phyloP scores from a whole-genome alignment of 2,797 vertebrate species.

The Onychomys arenicola region DNA sequence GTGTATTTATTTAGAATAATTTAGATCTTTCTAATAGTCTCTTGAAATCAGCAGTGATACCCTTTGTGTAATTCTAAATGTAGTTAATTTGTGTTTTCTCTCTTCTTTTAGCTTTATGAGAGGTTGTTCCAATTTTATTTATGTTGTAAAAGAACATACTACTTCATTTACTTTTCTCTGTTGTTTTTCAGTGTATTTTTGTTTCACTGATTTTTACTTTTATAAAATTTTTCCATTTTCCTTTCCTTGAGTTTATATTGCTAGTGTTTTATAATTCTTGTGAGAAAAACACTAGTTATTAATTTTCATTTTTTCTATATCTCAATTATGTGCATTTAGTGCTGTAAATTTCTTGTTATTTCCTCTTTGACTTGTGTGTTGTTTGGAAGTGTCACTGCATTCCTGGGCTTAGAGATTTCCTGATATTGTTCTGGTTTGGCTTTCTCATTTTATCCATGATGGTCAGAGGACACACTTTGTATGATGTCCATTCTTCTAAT shows the following conservation, averaged over 20 bases:
- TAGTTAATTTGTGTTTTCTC: not conserved
- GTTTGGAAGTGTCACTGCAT: not conserved
- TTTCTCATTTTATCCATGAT: not conserved
- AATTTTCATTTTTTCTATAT: not conserved
- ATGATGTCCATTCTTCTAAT: not conserved
- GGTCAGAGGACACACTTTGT: not conserved
- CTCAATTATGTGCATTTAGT: not conserved
- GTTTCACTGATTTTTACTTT: constrained; percentile 31
- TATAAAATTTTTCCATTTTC: constrained; percentile 5
- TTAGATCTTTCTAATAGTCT: not conserved
- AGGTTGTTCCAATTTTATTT: constrained; percentile 3
- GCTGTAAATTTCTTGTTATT: constrained; percentile 15
- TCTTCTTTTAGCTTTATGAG: not conserved
- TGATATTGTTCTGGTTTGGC: not conserved
- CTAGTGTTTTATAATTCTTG: constrained; percentile 23
- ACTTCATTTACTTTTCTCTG: constrained; percentile 3
- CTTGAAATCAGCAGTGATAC: not conserved
- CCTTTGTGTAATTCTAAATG: not conserved
- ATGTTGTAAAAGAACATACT: not conserved
- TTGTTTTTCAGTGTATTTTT: not conserved
- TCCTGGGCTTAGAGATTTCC: not conserved
- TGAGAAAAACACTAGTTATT: not conserved
- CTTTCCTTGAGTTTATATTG: constrained; percentile 1
- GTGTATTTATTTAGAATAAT: constrained; percentile 14
- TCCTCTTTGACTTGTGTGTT: not conserved